Base-by-base conservation (phyloP, 1,140 invertebrate species). In the Drosophila pachea region DNA sequence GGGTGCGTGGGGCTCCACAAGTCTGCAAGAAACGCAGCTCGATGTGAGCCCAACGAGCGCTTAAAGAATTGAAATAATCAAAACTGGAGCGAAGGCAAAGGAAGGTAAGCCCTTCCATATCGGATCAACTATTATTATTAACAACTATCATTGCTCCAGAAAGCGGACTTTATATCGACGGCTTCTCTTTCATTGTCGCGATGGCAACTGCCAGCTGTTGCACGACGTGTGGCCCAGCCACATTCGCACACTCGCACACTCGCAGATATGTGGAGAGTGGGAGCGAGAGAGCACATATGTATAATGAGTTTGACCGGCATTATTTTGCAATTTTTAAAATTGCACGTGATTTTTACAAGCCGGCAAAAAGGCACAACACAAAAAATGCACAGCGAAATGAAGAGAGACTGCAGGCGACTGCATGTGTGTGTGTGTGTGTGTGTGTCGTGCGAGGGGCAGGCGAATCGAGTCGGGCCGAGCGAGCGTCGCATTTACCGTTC, bases 251-350 rank as follows among this genome's bases (percentile, higher is more conserved):
- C 38, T 43, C 38, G 32, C 32, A 48, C 22, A 22, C 22, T 22
- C 22, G n/a, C 12, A 5, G 1, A 5, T 4, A 12, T 5, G 40
- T 0, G 22, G 22, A 22, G 22, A 32, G 32, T 6, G 22, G n/a
- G 48, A 58, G 45, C 42, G 29, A 7, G 35, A 64, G 29, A 33
- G 36, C 33, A 40, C 35, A 50, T 48, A 55, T 55, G 36, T 49
- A 36, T 54, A 77, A 75, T 82, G 78, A 82, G 74, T 77, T 77
- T 82, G 78, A 77, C 72, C 68, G 74, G 74, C 78, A 82, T 83
- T 75, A 83, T 83, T 82, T 69, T 72, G 71, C 78, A 69, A 83
- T 83, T 78, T 78, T 62, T 73, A 83, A 62, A 82, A 77, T 77
- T 74, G 52, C 67, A 64, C 78, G 74, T 82, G 78, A 74, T 82